Percentiles rank a stretch among this genome's conserved stretches.
These are phyloP conservation scores for Drosophila malerkotliana DNA, from an alignment of 1,140 invertebrate species.

Conservation along the genomic window DNA sequence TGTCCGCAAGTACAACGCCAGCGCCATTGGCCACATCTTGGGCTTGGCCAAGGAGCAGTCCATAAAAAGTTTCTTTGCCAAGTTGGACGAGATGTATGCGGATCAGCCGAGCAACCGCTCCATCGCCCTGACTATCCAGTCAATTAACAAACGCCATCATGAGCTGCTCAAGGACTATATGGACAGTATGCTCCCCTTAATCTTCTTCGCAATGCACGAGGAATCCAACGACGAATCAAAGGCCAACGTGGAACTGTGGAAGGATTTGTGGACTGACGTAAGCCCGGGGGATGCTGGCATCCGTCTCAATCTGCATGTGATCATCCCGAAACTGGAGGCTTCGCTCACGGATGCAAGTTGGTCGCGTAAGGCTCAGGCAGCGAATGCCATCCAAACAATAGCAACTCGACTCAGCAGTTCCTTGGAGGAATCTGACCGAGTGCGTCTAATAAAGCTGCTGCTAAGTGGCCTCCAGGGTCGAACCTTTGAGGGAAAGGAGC, in stretches of 20 bases:
- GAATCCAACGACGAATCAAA: constrained; percentile 88
- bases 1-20: constrained; percentile 92
- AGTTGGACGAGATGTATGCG: constrained; percentile 91
- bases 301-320: constrained; percentile 89
- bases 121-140: constrained; percentile 91
- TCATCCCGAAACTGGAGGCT: constrained; percentile 88
- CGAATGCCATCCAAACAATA: constrained; percentile 91
- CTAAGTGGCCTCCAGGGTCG: constrained; percentile 90
- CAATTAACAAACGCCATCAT: constrained; percentile 92
- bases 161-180: constrained; percentile 93
- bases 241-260: constrained; percentile 90
- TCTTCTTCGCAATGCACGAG: constrained; percentile 95
- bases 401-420: constrained; percentile 89
- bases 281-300: constrained; percentile 94
- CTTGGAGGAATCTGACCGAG: constrained; percentile 88
- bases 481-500: constrained; percentile 95
- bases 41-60: constrained; percentile 94
- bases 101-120: constrained; percentile 90
- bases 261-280: constrained; percentile 95
- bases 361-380: constrained; percentile 94
- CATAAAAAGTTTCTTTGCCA: constrained; percentile 93
- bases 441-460: constrained; percentile 88
- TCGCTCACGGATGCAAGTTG: constrained; percentile 92
- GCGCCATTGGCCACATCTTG: constrained; percentile 93
- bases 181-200: constrained; percentile 91